These are phyloP conservation scores for Raphicerus campestris DNA, from an alignment of 2,113 vertebrate species.

Conservation along the genomic window DNA sequence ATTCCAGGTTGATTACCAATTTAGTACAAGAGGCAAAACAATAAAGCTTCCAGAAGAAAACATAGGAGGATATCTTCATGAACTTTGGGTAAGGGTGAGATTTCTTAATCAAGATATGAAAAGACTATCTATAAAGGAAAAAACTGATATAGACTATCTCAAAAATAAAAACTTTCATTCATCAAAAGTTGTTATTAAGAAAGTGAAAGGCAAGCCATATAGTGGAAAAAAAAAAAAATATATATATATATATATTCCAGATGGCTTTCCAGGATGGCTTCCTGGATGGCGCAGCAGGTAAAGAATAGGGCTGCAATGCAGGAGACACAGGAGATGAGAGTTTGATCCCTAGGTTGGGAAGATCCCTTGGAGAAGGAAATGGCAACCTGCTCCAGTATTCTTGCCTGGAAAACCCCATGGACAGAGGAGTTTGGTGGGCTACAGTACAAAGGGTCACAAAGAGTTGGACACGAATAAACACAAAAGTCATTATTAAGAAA, in stretches of 20 bases:
- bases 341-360: background rate
- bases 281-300: background rate
- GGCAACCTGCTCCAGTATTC: background rate
- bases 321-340: background rate
- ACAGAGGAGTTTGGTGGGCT: background rate
- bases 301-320: background rate
- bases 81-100: background rate
- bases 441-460: background rate
- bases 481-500: background rate
- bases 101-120: background rate
- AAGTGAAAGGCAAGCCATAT: background rate
- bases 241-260: background rate
- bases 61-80: background rate
- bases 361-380: background rate
- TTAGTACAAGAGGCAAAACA: background rate
- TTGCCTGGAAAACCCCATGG: background rate
- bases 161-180: background rate
- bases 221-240: too few species aligned
- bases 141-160: background rate
- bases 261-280: background rate
- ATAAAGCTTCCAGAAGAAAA: background rate
- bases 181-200: background rate
- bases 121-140: background rate
- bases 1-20: background rate
- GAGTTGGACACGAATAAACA: background rate